phyloP scores from a whole-genome alignment of 2,113 vertebrate species.

The Sylvia atricapilla region DNA sequence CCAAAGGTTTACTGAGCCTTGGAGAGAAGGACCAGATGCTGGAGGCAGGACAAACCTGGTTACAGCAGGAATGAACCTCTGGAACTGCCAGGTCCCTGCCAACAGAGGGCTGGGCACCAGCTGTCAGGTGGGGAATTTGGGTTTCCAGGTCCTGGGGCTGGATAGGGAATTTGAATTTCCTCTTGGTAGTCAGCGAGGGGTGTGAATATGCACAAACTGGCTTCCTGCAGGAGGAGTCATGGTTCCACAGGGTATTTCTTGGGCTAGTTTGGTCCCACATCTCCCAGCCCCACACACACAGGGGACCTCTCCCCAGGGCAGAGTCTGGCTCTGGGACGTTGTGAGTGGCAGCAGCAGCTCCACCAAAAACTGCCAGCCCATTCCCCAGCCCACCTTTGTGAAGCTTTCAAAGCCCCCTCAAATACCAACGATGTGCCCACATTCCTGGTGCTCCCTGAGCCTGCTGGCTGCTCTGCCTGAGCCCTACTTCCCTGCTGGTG shows the following conservation, averaged over 20 bases:
- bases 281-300: rapidly evolving
- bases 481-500: rapidly evolving
- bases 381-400: neutral
- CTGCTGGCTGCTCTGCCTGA: rapidly evolving
- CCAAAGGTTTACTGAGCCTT: slow-evolving; percentile 41
- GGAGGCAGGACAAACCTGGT: neutral
- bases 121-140: neutral
- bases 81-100: neutral
- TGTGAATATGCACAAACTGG: neutral
- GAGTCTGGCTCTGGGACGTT: rapidly evolving
- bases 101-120: neutral
- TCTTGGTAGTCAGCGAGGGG: neutral
- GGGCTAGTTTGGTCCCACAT: neutral
- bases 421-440: rapidly evolving
- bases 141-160: neutral
- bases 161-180: neutral
- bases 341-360: neutral
- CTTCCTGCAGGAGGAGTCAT: neutral
- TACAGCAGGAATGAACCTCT: neutral
- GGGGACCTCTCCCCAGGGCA: neutral
- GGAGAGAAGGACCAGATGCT: slow-evolving; percentile 66
- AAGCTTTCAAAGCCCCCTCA: neutral
- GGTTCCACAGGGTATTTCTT: rapidly evolving
- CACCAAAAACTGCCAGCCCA: rapidly evolving
- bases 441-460: neutral